These are phyloP conservation scores for Lycia hirtaria DNA, from an alignment of 2,888 invertebrate genomes.

Conservation along the genomic window DNA sequence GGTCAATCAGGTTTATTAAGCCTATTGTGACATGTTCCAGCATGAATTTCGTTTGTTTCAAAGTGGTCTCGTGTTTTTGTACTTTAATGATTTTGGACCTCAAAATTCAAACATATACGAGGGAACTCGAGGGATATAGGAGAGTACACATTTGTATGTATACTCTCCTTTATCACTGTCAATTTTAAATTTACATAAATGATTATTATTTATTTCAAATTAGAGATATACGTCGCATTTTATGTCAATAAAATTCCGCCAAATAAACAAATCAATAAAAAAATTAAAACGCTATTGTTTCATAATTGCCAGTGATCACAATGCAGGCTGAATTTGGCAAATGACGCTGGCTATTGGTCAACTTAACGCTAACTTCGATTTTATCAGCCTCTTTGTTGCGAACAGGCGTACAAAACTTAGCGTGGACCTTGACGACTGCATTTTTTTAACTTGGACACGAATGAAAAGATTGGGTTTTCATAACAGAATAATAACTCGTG, in stretches of 20 bases:
- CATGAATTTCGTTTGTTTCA: no score
- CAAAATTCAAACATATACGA: no score
- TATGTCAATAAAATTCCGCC: constrained; percentile 1
- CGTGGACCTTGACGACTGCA: constrained; percentile 35
- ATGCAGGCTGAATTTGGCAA: constrained; percentile 40
- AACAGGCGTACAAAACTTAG: constrained; percentile 33
- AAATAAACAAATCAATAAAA: constrained; percentile 6
- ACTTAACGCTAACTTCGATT: constrained; percentile 41
- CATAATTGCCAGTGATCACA: constrained; percentile 23
- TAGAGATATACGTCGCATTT: not conserved
- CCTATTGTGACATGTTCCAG: no score
- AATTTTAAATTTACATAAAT: no score
- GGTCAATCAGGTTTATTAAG: no score
- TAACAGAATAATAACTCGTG: constrained; percentile 15
- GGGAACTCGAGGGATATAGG: no score
- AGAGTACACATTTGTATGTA: no score
- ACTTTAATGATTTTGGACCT: no score
- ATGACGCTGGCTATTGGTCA: constrained; percentile 48
- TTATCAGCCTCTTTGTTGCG: constrained; percentile 43
- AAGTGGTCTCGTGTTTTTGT: no score
- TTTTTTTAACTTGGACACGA: constrained; percentile 19
- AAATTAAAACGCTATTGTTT: constrained; percentile 19
- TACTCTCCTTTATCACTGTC: no score
- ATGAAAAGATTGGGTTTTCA: constrained; percentile 15
- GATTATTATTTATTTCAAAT: no score